phyloP scores from a whole-genome alignment of 2,113 vertebrate genomes.

The Paradisaea rubra region DNA sequence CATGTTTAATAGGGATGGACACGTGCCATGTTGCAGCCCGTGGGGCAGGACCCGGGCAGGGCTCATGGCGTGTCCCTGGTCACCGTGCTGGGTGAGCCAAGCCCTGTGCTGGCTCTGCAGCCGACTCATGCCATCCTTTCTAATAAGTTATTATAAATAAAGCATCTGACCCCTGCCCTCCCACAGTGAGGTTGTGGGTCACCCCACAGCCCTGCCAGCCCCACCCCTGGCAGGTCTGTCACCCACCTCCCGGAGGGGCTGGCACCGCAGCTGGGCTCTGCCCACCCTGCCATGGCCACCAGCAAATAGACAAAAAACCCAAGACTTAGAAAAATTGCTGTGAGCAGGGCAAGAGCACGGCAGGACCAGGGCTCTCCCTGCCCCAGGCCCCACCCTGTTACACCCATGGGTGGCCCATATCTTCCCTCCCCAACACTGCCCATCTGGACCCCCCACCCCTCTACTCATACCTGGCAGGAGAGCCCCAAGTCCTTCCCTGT shows the following conservation, averaged over 20 bases:
- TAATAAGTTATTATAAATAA: conserved; percentile 59
- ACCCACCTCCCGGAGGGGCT: neutral
- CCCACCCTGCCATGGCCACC: neutral
- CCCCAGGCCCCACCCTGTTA: neutral
- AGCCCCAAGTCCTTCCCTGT: neutral
- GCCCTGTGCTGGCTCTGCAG: neutral
- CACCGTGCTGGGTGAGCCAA: fast-evolving
- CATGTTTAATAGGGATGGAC: conserved; percentile 14
- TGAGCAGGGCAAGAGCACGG: neutral
- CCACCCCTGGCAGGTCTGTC: neutral
- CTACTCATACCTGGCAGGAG: neutral
- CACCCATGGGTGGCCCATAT: neutral
- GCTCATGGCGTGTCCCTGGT: fast-evolving
- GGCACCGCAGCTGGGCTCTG: neutral
- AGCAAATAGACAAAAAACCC: neutral
- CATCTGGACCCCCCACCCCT: neutral
- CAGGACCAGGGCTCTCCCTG: neutral
- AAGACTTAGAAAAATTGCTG: neutral
- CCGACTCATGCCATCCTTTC: fast-evolving
- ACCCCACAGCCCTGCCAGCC: neutral
- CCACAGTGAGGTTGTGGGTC: fast-evolving
- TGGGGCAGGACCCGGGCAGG: neutral
- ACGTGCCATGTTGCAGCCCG: fast-evolving
- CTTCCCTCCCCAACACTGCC: neutral
- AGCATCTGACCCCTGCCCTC: fast-evolving